Conservation (phyloP, 2,888 invertebrate species). For the Hecatera dysodea region DNA sequence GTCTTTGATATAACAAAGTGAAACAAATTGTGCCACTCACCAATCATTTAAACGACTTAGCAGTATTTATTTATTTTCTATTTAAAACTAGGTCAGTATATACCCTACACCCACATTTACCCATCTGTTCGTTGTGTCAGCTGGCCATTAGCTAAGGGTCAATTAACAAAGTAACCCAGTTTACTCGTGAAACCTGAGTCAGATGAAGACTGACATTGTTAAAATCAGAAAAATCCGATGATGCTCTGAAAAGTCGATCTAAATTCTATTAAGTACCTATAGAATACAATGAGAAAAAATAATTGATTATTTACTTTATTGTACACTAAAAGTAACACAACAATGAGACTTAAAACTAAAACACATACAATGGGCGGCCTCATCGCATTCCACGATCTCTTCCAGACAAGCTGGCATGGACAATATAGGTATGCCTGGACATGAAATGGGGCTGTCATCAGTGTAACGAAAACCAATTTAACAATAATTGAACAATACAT, state of each 20-base stretch:
- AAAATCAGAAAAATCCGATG: neutral
- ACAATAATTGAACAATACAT: no score
- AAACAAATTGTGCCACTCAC: neutral
- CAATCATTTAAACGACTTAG: neutral
- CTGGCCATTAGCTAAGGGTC: neutral
- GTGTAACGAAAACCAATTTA: no score
- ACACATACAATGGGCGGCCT: no score
- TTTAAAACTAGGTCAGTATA: conserved; percentile 9
- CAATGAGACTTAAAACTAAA: no score
- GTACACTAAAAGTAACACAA: no score
- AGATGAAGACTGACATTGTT: neutral
- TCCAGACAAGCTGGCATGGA: no score
- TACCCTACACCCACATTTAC: neutral
- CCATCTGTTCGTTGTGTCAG: neutral
- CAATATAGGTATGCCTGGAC: no score
- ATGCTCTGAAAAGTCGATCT: neutral
- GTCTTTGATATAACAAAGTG: no score
- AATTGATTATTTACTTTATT: no score
- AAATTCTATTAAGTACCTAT: neutral
- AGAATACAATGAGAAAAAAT: neutral
- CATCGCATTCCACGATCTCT: no score
- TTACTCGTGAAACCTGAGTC: neutral
- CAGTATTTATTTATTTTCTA: neutral
- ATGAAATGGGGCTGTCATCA: no score
- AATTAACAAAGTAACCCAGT: neutral